phyloP scores from a whole-genome alignment of 2,113 vertebrate genomes.

The Bambusicola thoracicus region DNA sequence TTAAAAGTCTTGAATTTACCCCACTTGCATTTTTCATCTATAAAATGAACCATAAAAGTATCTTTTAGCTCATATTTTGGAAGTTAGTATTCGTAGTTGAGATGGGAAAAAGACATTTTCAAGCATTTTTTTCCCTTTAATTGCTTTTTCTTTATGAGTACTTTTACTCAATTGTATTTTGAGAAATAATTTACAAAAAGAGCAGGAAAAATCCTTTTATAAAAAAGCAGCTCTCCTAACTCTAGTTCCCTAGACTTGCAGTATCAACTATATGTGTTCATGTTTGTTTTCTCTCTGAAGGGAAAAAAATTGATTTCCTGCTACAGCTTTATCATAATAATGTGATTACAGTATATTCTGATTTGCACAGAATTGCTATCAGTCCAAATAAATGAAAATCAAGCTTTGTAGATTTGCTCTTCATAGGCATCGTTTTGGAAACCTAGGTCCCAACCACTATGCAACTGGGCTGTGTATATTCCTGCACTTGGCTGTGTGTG shows the following conservation, averaged over 20 bases:
- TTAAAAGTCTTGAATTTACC: background rate
- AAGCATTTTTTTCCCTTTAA: background rate
- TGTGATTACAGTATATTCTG: background rate
- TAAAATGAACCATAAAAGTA: background rate
- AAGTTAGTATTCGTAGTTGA: background rate
- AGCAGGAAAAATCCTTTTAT: background rate
- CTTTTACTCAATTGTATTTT: background rate
- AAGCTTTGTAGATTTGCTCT: background rate
- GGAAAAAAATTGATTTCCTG: background rate
- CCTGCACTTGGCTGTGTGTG: background rate
- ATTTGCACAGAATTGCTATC: fast-evolving
- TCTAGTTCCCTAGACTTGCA: no score
- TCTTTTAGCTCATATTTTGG: background rate
- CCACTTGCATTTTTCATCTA: background rate
- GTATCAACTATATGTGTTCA: background rate
- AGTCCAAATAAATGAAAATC: background rate
- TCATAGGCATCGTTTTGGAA: fast-evolving
- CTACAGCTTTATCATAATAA: background rate
- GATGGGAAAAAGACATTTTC: background rate
- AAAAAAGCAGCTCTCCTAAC: background rate
- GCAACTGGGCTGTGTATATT: background rate
- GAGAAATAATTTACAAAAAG: background rate
- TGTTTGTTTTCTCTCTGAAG: background rate
- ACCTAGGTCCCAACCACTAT: background rate
- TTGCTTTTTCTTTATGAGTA: background rate